phyloP scores from a whole-genome alignment of 2,797 vertebrate species.

The Oreonectes daqikongensis region DNA sequence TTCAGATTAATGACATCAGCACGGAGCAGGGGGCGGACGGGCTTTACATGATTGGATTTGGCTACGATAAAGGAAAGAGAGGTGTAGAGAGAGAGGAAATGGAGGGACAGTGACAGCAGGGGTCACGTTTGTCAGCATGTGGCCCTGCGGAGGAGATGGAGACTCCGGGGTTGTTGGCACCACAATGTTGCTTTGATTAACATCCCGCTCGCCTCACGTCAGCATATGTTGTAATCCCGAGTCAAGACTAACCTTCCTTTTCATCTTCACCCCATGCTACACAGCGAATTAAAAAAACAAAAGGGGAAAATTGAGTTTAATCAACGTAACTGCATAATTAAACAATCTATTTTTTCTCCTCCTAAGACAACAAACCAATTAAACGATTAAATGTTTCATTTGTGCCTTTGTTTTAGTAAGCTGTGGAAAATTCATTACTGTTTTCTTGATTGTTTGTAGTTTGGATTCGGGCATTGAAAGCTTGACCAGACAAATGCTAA shows the following conservation, averaged over 20 bases:
- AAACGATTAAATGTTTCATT: conserved; percentile 6
- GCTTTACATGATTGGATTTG: conserved; percentile 48
- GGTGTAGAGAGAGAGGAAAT: conserved; percentile 5
- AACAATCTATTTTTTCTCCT: conserved; percentile 4
- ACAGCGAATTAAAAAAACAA: conserved; percentile 5
- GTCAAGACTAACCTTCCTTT: conserved; percentile 33
- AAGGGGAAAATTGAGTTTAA: conserved; percentile 23
- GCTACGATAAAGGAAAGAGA: conserved; percentile 22
- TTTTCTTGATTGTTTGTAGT: conserved; percentile 9
- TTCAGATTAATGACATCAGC: conserved; percentile 48
- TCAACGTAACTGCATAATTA: conserved; percentile 38
- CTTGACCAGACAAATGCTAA: conserved; percentile 10
- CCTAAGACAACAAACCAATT: conserved; percentile 20
- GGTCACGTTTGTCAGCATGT: conserved; percentile 42
- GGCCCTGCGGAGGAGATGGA: conserved; percentile 36
- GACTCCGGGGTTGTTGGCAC: conserved; percentile 43
- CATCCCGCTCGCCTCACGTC: conserved; percentile 47
- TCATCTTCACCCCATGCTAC: conserved; percentile 1
- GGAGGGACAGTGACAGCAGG: conserved; percentile 17
- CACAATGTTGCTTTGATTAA: conserved; percentile 53
- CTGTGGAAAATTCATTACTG: conserved; percentile 6
- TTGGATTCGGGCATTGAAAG: not conserved
- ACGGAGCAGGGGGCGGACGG: conserved; percentile 6
- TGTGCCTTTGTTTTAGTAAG: not conserved
- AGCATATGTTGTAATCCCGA: conserved; percentile 43